These are phyloP conservation scores for Aphrophora alni DNA, from an alignment of 2,888 invertebrate species.

Conservation along the genomic window DNA sequence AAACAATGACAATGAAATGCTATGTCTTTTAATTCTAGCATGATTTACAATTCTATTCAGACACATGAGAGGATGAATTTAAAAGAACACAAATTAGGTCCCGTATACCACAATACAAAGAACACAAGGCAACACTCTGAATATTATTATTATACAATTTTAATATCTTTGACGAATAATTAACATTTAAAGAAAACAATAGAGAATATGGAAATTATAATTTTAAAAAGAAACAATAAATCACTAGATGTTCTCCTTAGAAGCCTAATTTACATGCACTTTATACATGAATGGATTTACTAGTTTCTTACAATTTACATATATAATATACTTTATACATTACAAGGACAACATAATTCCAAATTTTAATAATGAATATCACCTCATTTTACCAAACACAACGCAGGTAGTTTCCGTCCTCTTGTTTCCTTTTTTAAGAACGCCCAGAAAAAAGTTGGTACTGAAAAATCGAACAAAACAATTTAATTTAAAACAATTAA, in stretches of 20 bases:
- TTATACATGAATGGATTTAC: not conserved
- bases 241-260: slow-evolving; percentile 2
- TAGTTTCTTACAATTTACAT: not conserved
- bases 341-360: not conserved
- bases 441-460: slow-evolving; percentile 60
- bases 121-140: not conserved
- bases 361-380: slow-evolving; percentile 44
- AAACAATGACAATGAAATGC: too few species aligned
- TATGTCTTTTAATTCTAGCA: too few species aligned
- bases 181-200: not conserved
- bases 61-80: not conserved
- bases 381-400: slow-evolving; percentile 26
- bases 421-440: slow-evolving; percentile 53
- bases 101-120: not conserved
- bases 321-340: not conserved
- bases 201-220: not conserved
- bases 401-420: not conserved
- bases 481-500: slow-evolving; percentile 15
- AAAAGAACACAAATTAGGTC: not conserved
- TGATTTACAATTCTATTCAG: too few species aligned
- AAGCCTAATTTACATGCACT: slow-evolving; percentile 27
- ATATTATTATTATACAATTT: not conserved
- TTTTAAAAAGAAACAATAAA: not conserved
- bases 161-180: not conserved
- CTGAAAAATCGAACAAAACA: slow-evolving; percentile 55